These are phyloP conservation scores for Xanthorhoe spadicearia DNA, from an alignment of 2,888 invertebrate genomes.

Conservation along the genomic window DNA sequence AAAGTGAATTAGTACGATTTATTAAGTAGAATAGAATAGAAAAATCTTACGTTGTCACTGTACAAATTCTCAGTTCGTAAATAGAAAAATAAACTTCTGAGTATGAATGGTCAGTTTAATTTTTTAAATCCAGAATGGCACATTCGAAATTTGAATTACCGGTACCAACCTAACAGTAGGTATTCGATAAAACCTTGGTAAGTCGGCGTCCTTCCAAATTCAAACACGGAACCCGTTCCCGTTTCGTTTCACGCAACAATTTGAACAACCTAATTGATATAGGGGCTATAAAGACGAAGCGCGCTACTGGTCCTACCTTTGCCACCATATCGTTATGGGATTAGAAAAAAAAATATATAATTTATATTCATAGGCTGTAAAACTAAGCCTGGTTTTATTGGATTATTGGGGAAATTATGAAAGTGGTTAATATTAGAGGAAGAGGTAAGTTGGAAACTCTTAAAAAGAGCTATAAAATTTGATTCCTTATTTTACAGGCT, in stretches of 20 bases:
- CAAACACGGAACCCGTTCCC: slow-evolving; percentile 32
- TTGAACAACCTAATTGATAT: slow-evolving; percentile 57
- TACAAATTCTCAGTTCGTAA: too few species aligned
- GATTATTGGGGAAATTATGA: slow-evolving; percentile 43
- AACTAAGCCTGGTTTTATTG: slow-evolving; percentile 42
- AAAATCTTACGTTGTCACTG: too few species aligned
- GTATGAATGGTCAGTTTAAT: neutral
- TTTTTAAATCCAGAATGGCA: neutral
- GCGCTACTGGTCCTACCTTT: slow-evolving; percentile 43
- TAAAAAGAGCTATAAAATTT: slow-evolving; percentile 11
- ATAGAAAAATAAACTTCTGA: too few species aligned
- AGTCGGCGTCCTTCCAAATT: slow-evolving; percentile 28
- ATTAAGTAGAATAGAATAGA: too few species aligned
- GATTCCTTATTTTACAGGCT: neutral
- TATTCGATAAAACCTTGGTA: neutral
- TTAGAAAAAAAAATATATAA: slow-evolving; percentile 52
- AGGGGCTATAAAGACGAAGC: slow-evolving; percentile 52
- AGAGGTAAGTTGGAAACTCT: slow-evolving; percentile 7
- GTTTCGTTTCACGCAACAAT: slow-evolving; percentile 38
- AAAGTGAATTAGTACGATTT: too few species aligned
- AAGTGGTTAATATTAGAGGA: slow-evolving; percentile 33
- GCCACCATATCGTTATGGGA: slow-evolving; percentile 60
- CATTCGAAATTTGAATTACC: slow-evolving; percentile 10
- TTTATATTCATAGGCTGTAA: slow-evolving; percentile 45
- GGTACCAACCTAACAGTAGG: neutral